Conservation (phyloP, 2,113 vertebrate genomes). For the Crotalus horridus region DNA sequence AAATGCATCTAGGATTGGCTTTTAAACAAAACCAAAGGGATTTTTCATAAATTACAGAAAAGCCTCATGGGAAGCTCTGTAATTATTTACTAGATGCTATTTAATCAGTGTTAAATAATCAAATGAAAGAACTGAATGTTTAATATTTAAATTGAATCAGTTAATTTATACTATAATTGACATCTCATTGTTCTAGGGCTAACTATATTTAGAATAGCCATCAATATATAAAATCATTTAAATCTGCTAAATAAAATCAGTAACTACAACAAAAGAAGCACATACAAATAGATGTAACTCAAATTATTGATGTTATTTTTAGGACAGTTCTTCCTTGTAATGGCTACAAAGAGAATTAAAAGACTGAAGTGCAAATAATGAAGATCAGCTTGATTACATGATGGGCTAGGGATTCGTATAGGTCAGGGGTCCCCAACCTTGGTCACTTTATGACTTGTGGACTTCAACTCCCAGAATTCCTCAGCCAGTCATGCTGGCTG, state of each 20-base stretch:
- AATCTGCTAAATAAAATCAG: neutral
- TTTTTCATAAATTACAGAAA: neutral
- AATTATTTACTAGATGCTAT: neutral
- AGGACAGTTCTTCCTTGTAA: neutral
- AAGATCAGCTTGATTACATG: neutral
- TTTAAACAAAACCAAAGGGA: neutral
- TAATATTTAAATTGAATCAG: slow-evolving; percentile 1
- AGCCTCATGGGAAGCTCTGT: neutral
- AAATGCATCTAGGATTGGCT: neutral
- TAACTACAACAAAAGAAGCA: neutral
- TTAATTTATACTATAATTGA: neutral
- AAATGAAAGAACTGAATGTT: neutral
- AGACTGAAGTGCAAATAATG: neutral
- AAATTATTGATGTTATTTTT: neutral
- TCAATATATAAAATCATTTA: neutral
- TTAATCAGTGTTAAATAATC: neutral
- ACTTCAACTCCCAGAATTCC: too few relatives aligned
- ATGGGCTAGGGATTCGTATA: neutral
- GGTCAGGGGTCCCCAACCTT: too few relatives aligned
- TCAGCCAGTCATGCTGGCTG: too few relatives aligned
- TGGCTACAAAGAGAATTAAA: neutral
- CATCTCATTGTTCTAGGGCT: neutral
- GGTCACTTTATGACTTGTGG: too few relatives aligned
- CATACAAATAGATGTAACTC: neutral
- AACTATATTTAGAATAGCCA: neutral